These are phyloP conservation scores for Agrilus mali DNA, from an alignment of 2,888 invertebrate species.

Conservation along the genomic window DNA sequence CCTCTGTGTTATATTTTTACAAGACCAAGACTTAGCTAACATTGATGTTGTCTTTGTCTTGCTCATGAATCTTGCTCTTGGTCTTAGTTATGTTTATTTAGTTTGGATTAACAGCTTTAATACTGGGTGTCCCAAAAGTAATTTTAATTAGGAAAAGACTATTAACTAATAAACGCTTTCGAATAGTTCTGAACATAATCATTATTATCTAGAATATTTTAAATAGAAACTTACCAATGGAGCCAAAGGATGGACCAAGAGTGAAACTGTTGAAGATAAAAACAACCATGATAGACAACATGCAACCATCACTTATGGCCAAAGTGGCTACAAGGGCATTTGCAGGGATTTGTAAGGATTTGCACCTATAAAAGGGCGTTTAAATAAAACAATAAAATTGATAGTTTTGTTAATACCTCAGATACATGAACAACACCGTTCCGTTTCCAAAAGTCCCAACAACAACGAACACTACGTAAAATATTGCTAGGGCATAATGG, in stretches of 20 bases:
- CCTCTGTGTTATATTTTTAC: too few relatives aligned
- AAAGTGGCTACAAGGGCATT: conserved; percentile 64
- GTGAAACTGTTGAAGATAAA: conserved; percentile 63
- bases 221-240: conserved; percentile 41
- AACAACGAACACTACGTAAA: conserved; percentile 50
- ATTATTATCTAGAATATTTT: background rate
- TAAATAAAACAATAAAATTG: too few relatives aligned
- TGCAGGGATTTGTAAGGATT: conserved; percentile 57
- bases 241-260: conserved; percentile 59
- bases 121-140: too few relatives aligned
- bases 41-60: too few relatives aligned
- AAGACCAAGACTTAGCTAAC: too few relatives aligned
- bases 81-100: too few relatives aligned
- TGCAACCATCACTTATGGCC: conserved; percentile 60
- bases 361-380: conserved; percentile 50
- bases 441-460: conserved; percentile 59
- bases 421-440: conserved; percentile 59
- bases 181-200: background rate
- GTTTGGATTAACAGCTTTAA: too few relatives aligned
- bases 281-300: conserved; percentile 59
- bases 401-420: too few relatives aligned
- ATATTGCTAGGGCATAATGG: conserved; percentile 46
- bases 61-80: too few relatives aligned
- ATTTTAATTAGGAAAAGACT: too few relatives aligned
- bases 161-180: too few relatives aligned